Evolutionary conservation across 1,140 invertebrate genomes (phyloP).

Genomic region (Drosophila malerkotliana): DNA sequence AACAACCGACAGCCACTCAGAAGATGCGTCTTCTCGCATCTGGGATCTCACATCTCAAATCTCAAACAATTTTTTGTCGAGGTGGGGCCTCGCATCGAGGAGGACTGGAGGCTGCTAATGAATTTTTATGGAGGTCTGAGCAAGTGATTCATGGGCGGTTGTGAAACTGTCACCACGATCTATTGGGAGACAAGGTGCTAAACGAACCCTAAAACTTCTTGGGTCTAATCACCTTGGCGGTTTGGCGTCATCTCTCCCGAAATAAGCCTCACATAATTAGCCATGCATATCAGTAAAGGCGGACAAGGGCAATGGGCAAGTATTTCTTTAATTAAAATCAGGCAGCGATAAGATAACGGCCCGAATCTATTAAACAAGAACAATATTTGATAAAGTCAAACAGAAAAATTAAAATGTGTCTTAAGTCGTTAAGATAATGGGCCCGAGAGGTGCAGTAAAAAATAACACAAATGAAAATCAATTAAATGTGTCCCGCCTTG

Average conservation of each 20-base stretch:
- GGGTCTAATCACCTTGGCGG: conserved; percentile 26
- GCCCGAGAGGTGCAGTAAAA: background rate
- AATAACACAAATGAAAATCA: conserved; percentile 8
- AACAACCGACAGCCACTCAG: conserved; percentile 39
- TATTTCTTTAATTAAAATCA: conserved; percentile 49
- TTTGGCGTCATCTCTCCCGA: conserved; percentile 22
- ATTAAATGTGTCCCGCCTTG: conserved; percentile 14
- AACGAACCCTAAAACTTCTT: conserved; percentile 11
- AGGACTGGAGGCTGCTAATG: conserved; percentile 51
- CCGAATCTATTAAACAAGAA: conserved; percentile 22
- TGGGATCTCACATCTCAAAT: conserved; percentile 7
- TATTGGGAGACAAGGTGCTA: conserved; percentile 20
- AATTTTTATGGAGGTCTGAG: conserved; percentile 47
- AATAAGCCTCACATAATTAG: conserved; percentile 30
- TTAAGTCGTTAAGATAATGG: conserved; percentile 51
- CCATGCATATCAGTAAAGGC: conserved; percentile 32
- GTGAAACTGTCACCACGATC: conserved; percentile 38
- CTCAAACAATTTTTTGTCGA: conserved; percentile 7
- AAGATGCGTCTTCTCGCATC: conserved; percentile 23
- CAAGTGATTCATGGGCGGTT: conserved; percentile 37
- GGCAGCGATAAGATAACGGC: conserved; percentile 31
- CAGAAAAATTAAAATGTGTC: conserved; percentile 62
- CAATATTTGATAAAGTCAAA: conserved; percentile 46
- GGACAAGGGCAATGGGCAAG: conserved; percentile 27
- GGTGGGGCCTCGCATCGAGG: background rate